These are phyloP conservation scores for Choloepus didactylus DNA, from an alignment of 2,797 vertebrate genomes.

Conservation along the genomic window DNA sequence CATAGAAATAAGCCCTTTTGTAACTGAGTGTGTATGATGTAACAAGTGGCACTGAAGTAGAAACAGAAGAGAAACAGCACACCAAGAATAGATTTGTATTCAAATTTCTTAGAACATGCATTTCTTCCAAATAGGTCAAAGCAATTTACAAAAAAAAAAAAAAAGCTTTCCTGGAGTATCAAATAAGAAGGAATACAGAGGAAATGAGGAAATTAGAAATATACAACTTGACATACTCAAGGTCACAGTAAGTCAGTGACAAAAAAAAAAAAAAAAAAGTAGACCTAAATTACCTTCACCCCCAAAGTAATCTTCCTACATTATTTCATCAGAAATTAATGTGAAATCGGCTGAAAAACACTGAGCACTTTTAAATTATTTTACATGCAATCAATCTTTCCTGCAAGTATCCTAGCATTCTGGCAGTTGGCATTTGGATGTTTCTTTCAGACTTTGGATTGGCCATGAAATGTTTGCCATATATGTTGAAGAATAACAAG, in stretches of 20 bases:
- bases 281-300: conserved; percentile 45
- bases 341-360: conserved; percentile 40
- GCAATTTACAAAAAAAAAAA: conserved; percentile 19
- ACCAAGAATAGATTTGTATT: conserved; percentile 20
- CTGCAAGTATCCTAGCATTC: neutral
- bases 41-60: neutral
- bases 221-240: conserved; percentile 30
- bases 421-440: neutral
- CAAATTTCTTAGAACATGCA: conserved; percentile 32
- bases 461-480: neutral
- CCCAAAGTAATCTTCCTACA: conserved; percentile 41
- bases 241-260: conserved; percentile 46
- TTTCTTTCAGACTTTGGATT: neutral
- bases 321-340: conserved; percentile 65
- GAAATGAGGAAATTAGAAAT: conserved; percentile 44
- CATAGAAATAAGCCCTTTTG: neutral
- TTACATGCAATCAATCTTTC: neutral
- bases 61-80: conserved; percentile 8
- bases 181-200: conserved; percentile 38
- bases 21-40: neutral
- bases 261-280: neutral
- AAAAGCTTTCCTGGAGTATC: conserved; percentile 8
- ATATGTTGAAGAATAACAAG: neutral
- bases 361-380: neutral
- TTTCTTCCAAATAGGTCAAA: conserved; percentile 69